These are phyloP conservation scores for Priocnemis perturbator DNA, from an alignment of 2,888 invertebrate genomes.

Conservation along the genomic window DNA sequence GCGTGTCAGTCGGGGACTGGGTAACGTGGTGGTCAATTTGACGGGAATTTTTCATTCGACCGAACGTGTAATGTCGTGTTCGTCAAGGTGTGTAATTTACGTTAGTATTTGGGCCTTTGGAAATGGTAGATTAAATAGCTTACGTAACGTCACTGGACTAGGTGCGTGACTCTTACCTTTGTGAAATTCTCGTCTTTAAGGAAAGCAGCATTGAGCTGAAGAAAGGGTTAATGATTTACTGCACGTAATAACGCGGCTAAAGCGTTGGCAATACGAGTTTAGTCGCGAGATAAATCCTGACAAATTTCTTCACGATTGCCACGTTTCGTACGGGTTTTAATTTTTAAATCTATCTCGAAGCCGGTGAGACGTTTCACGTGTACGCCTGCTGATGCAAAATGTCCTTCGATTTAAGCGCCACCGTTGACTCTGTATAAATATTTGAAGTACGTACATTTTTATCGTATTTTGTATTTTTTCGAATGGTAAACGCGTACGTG, in stretches of 20 bases:
- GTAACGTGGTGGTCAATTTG: no score
- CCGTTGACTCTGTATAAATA: conserved; percentile 3
- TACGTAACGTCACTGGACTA: background rate
- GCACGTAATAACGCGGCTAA: conserved; percentile 19
- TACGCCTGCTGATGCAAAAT: background rate
- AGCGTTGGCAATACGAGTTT: conserved; percentile 43
- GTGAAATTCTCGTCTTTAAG: background rate
- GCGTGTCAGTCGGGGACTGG: no score
- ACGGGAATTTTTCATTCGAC: no score
- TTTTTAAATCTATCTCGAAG: background rate
- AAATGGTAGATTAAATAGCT: no score
- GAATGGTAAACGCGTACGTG: background rate
- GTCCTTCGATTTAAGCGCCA: background rate
- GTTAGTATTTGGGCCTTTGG: no score
- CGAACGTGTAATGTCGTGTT: no score
- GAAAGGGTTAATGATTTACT: conserved; percentile 46
- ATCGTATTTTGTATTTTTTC: background rate
- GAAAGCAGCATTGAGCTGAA: conserved; percentile 4
- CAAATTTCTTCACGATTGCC: conserved; percentile 35
- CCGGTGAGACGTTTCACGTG: background rate
- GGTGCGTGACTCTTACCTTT: background rate
- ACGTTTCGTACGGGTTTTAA: background rate
- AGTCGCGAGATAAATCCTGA: conserved; percentile 39
- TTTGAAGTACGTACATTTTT: background rate
- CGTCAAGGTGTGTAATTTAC: no score